Base-by-base conservation (phyloP, 1,140 invertebrate genomes). In the Drosophila pectinifera region DNA sequence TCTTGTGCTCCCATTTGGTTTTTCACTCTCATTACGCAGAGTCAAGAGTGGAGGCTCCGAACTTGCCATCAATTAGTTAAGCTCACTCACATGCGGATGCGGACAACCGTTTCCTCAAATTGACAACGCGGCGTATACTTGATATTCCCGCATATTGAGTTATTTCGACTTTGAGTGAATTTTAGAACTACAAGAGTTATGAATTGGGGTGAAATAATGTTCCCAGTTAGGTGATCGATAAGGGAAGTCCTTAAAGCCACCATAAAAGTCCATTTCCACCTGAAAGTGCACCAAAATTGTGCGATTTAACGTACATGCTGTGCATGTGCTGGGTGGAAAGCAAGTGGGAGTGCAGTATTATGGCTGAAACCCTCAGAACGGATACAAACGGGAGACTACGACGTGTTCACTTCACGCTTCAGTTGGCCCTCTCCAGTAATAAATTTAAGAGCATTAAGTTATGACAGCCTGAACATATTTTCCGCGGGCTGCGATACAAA, bases 361-460 rank as follows among this genome's bases (percentile, higher is more conserved):
- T 49, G 80, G 46, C 49, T 69, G 39, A 51, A 85, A 70, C 57
- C 73, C 58, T 64, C 26, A 14, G 14, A 54, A 46, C 54, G 41
- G 59, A 75, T 54, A 75, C 54, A 76, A 75, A 68, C 48, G 73
- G 16, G 51, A 36, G 18, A 36, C 49, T 53, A 34, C 36, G 49
- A 74, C 73, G 72, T 42, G 72, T 57, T 42, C 51, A 43, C 51
- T 77, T 78, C 58, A 49, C 68, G 24, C 41, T 41, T 55, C 41
- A 53, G 22, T 49, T 36, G 39, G 18, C 51, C 53, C 24, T 34
- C 49, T 64, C 51, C 34, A 18, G 70, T 53, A 57, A 76, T 76
- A 56, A 73, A 76, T 79, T 69, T 78, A 51, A 74, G 62, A 59
- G 67, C 67, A 69, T 88, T 83, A 88, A 88, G 68, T 61, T 76